Evolutionary conservation across 2,797 vertebrate species (phyloP).

Genomic region (Erethizon dorsatum): DNA sequence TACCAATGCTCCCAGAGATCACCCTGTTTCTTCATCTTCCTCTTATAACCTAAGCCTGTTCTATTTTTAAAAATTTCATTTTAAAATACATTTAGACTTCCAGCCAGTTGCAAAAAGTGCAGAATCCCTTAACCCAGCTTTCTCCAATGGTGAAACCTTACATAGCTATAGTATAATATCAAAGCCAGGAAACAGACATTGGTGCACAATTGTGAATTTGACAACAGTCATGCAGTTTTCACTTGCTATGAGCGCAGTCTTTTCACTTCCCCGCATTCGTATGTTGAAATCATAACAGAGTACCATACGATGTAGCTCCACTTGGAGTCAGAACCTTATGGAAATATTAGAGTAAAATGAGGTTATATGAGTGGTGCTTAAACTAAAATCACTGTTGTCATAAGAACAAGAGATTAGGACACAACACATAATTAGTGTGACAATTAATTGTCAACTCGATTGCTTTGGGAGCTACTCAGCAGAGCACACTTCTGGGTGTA

Average conservation of each 20-base stretch:
- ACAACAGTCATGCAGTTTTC: neutral
- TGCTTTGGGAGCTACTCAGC: neutral
- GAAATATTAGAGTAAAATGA: neutral
- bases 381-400: neutral
- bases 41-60: neutral
- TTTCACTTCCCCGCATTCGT: neutral
- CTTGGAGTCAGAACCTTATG: neutral
- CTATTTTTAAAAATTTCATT: neutral
- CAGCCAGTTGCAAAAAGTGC: constrained; percentile 10
- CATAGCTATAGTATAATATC: neutral
- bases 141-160: neutral
- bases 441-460: neutral
- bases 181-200: neutral
- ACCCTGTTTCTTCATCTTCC: neutral
- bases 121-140: neutral
- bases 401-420: neutral
- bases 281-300: neutral
- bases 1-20: neutral
- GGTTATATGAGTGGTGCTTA: no score
- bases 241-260: neutral
- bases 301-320: neutral
- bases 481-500: neutral
- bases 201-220: neutral
- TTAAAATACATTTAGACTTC: neutral
- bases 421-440: neutral